Evolutionary conservation across 1,140 invertebrate species (phyloP).

Genomic region (Pogonomyrmex barbatus): DNA sequence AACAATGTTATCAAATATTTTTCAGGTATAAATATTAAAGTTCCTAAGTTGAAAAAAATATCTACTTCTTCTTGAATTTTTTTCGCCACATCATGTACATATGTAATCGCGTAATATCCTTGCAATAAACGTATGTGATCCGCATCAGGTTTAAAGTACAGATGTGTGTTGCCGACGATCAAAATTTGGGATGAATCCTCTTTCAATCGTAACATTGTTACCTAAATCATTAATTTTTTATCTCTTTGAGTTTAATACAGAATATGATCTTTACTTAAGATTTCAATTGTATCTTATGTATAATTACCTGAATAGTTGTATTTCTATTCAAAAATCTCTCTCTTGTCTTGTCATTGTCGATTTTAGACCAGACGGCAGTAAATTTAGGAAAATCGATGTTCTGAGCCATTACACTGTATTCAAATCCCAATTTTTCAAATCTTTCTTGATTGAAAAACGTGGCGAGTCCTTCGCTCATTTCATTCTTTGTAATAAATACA

Average conservation of each 20-base stretch:
- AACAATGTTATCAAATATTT: conserved; percentile 3
- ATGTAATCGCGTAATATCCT: conserved; percentile 88
- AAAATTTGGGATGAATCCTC: conserved; percentile 88
- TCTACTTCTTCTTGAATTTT: conserved; percentile 85
- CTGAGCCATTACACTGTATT: conserved; percentile 86
- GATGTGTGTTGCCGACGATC: conserved; percentile 95
- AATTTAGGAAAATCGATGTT: conserved; percentile 87
- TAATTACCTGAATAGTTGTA: conserved; percentile 87
- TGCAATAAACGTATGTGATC: conserved; percentile 95
- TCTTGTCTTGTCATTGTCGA: conserved; percentile 88
- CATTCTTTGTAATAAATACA: conserved; percentile 90
- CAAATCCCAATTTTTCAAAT: conserved; percentile 86
- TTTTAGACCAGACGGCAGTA: conserved; percentile 87
- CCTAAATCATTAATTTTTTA: conserved; percentile 81
- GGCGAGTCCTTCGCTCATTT: conserved; percentile 92
- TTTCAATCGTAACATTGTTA: conserved; percentile 88
- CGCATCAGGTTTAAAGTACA: conserved; percentile 96
- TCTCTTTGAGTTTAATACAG: not conserved
- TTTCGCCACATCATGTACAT: conserved; percentile 87
- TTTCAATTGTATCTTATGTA: not conserved
- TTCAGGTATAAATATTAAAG: not conserved
- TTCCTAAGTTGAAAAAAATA: not conserved
- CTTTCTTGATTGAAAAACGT: conserved; percentile 90
- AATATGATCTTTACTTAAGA: not conserved
- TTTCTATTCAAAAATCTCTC: conserved; percentile 88